phyloP scores from a whole-genome alignment of 2,888 invertebrate species.

The Tipula lateralis region DNA sequence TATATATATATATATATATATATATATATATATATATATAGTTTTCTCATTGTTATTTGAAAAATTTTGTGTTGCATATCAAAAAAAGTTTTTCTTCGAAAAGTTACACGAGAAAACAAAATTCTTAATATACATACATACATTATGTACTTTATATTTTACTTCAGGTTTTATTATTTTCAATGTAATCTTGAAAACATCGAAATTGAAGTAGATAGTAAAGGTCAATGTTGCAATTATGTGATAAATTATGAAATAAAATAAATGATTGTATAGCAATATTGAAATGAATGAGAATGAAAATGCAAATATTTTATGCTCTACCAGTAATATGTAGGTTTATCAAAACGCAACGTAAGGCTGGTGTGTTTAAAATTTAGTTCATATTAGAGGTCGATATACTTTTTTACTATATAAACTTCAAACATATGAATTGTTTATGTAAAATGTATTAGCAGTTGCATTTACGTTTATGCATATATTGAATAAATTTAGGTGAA shows the following conservation, averaged over 20 bases:
- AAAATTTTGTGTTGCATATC: not conserved
- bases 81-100: not conserved
- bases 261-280: not conserved
- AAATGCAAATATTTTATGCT: not conserved
- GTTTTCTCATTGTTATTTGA: not conserved
- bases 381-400: not conserved
- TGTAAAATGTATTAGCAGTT: not conserved
- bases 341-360: not conserved
- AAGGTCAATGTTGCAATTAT: conserved; percentile 24
- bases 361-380: not conserved
- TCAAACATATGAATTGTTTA: too few species aligned
- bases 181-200: not conserved
- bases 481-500: not conserved
- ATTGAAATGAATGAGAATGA: not conserved
- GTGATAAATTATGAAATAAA: not conserved
- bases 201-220: not conserved
- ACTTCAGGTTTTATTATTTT: not conserved
- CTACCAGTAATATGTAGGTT: not conserved
- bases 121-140: too few species aligned
- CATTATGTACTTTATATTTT: not conserved
- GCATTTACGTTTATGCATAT: not conserved
- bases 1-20: too few species aligned
- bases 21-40: not conserved
- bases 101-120: not conserved
- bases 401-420: not conserved